Percentiles rank a stretch among this genome's conserved stretches.
phyloP scores from a whole-genome alignment of 2,113 vertebrate species.

The Alligator mississippiensis region DNA sequence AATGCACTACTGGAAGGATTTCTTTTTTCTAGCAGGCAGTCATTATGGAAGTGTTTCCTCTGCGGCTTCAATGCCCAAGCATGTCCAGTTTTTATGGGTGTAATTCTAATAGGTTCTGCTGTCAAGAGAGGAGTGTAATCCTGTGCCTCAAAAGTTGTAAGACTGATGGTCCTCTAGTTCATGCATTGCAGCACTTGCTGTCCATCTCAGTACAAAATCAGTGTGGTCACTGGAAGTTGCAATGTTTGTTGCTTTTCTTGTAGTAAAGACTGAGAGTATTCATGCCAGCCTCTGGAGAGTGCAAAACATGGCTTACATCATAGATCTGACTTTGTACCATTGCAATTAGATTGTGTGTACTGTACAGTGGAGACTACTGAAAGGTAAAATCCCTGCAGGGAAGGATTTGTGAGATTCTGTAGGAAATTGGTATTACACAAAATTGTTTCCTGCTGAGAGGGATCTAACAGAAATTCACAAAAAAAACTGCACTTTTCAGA shows the following conservation, averaged over 20 bases:
- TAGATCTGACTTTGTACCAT: conserved; percentile 39
- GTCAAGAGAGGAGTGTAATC: neutral
- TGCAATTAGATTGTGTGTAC: conserved; percentile 51
- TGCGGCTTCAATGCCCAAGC: neutral
- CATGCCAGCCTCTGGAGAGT: conserved; percentile 14
- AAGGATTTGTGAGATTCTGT: conserved; percentile 68
- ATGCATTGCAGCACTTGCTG: neutral
- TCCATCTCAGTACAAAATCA: neutral
- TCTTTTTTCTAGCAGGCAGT: neutral
- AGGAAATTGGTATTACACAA: conserved; percentile 68
- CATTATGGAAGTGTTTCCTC: neutral
- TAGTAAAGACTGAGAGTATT: conserved; percentile 19
- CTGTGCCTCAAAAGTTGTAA: neutral
- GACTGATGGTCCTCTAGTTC: too few species aligned
- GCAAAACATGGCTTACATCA: neutral
- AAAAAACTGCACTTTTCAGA: conserved; percentile 65
- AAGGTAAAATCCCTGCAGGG: conserved; percentile 73
- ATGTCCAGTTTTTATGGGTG: neutral
- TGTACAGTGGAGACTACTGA: conserved; percentile 48
- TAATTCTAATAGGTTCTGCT: neutral
- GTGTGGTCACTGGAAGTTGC: neutral
- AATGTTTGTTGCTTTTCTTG: neutral
- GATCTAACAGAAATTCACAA: conserved; percentile 56
- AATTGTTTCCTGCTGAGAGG: conserved; percentile 68
- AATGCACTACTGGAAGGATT: neutral